Evolutionary conservation across 1,140 invertebrate genomes (phyloP), one percentile per base, ranked within the genome.

Genomic region (Phortica variegata): DNA sequence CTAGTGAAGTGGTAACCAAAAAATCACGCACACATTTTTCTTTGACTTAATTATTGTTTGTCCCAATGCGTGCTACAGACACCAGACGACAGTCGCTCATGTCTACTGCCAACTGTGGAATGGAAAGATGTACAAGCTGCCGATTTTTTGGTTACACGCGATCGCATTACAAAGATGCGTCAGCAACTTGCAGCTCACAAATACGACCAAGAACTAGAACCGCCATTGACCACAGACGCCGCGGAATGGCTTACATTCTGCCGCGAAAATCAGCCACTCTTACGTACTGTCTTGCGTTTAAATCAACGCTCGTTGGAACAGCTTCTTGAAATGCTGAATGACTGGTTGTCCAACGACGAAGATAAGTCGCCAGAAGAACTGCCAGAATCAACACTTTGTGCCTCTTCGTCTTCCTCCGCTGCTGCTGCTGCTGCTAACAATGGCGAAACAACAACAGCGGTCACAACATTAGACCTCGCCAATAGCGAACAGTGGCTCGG

Each of bases 181-280:
- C 4, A 10, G 6, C 60, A 70, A 7, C 15, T 73, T 7, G 19
- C 41, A 15, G 21, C 26, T 12, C 50, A 65, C 2, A 50, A 52
- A 1, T 73, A 73, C 23, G 58, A 73, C 42, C 57, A 73, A 17
- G 41, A 29, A 0, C 17, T 52, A 2, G 69, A 73, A 16, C 69
- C 70, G 4, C 70, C 65, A 2, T 37, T 73, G 0, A 68, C 60
- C 15, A 53, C 41, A 1, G 66, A 75, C 4, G 39, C 41, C 5
- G 52, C 50, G 0, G 58, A 59, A 16, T 75, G 73, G 73, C 32
- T 39, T 13, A 32, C 47, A 4, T 75, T 75, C 23, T 75, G 73
- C 20, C 53, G 38, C 0, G 37, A 60, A 1, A 55, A 66, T 18
- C 50, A 52, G 39, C 73, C 73, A 8, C 42, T 63, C 1, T 17